A percentile compares a stretch with the other conserved stretches of the same genome.
These are phyloP conservation scores for Subanguina moxae DNA, from an alignment of 1,140 invertebrate species.

Conservation along the genomic window DNA sequence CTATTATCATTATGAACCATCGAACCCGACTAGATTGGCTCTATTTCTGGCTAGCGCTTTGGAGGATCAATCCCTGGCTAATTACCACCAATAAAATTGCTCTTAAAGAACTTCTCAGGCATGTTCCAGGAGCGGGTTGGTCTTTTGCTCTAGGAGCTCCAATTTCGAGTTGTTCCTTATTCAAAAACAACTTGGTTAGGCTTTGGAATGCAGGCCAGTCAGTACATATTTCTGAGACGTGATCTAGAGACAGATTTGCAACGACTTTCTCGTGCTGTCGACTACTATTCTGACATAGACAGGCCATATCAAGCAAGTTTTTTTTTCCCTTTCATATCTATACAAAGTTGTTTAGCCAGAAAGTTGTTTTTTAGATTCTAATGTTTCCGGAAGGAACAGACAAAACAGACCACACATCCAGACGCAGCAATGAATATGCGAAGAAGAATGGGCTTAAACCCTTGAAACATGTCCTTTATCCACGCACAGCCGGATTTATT, in stretches of 20 bases:
- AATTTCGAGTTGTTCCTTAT: not conserved
- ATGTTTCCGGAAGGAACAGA: constrained; percentile 87
- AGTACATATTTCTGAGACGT: constrained; percentile 77
- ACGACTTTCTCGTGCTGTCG: constrained; percentile 64
- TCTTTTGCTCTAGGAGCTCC: not conserved
- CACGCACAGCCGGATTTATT: constrained; percentile 54
- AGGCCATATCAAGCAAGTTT: constrained; percentile 62
- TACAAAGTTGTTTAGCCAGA: constrained; percentile 3
- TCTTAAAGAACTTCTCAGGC: constrained; percentile 74
- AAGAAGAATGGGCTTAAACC: constrained; percentile 47
- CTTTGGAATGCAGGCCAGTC: constrained; percentile 81
- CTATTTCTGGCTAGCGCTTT: constrained; percentile 78
- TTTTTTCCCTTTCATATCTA: too few relatives aligned
- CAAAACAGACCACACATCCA: constrained; percentile 66
- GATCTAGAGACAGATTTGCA: constrained; percentile 74
- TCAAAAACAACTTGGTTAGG: too few relatives aligned
- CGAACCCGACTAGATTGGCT: constrained; percentile 85
- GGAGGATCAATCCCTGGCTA: constrained; percentile 69
- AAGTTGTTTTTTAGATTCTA: constrained; percentile 64
- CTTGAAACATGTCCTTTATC: constrained; percentile 55
- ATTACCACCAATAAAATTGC: constrained; percentile 72
- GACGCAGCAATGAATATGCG: constrained; percentile 50
- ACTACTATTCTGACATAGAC: constrained; percentile 70
- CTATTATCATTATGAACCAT: constrained; percentile 80
- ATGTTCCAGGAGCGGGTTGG: constrained; percentile 72